A percentile compares a stretch with the other conserved stretches of the same genome.
Conservation (phyloP, 2,113 vertebrate genomes). For the Gavialis gangeticus region DNA sequence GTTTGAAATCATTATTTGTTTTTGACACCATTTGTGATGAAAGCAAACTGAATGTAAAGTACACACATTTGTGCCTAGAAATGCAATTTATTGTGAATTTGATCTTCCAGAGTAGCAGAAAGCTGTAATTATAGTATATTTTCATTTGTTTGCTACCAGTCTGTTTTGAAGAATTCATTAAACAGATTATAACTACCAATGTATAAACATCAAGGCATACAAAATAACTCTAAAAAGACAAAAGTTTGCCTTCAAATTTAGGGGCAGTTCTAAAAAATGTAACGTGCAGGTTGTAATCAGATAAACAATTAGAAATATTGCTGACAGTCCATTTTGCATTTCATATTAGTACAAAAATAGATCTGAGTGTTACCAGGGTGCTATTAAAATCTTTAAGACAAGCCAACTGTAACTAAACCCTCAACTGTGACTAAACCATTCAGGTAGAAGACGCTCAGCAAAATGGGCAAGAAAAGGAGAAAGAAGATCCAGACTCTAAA, state of each 20-base stretch:
- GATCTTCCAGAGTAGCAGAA: not conserved
- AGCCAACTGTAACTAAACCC: not conserved
- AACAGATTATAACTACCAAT: too few relatives aligned
- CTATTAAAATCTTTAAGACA: not conserved
- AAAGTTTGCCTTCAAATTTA: not conserved
- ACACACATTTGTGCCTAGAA: not conserved
- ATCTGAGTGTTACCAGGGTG: not conserved
- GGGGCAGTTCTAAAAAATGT: not conserved
- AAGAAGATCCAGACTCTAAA: constrained; percentile 87
- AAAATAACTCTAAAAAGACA: not conserved
- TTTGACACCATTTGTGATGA: not conserved
- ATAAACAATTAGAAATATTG: not conserved
- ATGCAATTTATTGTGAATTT: not conserved
- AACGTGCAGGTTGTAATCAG: not conserved
- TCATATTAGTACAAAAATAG: not conserved
- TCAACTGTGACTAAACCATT: constrained; percentile 12
- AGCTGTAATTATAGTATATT: too few relatives aligned
- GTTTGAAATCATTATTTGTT: not conserved
- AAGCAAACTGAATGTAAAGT: not conserved
- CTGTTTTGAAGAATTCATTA: too few relatives aligned
- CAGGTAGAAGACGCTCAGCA: constrained; percentile 93
- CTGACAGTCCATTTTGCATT: not conserved
- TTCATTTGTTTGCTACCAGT: too few relatives aligned
- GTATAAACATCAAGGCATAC: too few relatives aligned
- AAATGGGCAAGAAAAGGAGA: constrained; percentile 91